Conservation (phyloP, 2,113 vertebrate species). For the Apus apus region DNA sequence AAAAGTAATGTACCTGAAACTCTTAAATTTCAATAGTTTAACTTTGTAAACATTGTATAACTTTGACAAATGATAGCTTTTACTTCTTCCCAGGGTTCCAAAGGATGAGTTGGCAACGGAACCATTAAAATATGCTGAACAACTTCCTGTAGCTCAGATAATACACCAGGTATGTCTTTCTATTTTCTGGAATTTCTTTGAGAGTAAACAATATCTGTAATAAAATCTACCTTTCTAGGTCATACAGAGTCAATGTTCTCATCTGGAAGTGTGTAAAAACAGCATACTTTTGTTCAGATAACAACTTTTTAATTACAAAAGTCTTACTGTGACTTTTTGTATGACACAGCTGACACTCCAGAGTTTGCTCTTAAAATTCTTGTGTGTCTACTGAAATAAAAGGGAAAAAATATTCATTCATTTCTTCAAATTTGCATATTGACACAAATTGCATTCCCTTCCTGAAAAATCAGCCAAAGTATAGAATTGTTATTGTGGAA, state of each 20-base stretch:
- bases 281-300: background rate
- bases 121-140: constrained; percentile 85
- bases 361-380: constrained; percentile 21
- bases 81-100: constrained; percentile 60
- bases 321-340: constrained; percentile 34
- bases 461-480: constrained; percentile 12
- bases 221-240: constrained; percentile 57
- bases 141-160: constrained; percentile 94
- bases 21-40: background rate
- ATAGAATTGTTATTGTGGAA: background rate
- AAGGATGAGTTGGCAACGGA: constrained; percentile 69
- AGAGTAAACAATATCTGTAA: constrained; percentile 51
- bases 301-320: constrained; percentile 11
- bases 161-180: constrained; percentile 90
- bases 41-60: background rate
- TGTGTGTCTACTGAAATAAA: background rate
- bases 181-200: constrained; percentile 30
- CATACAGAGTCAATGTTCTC: constrained; percentile 45
- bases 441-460: constrained; percentile 11
- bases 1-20: background rate
- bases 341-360: constrained; percentile 35
- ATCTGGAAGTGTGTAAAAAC: constrained; percentile 14
- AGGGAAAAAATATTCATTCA: background rate
- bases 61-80: background rate
- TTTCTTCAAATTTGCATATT: constrained; percentile 33